Conservation (phyloP, 1,140 invertebrate genomes). For the Drosophila biarmipes region DNA sequence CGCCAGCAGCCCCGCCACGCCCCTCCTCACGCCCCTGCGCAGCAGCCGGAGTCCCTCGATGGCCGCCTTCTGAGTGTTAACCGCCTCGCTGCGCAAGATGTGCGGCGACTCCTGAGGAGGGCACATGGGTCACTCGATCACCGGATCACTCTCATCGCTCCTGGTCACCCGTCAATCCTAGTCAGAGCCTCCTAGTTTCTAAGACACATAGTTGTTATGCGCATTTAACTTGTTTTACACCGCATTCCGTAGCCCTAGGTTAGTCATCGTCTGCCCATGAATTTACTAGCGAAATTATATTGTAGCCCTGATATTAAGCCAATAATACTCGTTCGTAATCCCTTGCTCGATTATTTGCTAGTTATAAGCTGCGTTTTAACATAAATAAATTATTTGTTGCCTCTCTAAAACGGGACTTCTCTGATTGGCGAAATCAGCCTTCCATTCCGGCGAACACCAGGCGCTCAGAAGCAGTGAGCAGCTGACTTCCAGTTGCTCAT, state of each 20-base stretch:
- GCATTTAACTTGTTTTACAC: constrained; percentile 52
- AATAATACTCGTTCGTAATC: constrained; percentile 51
- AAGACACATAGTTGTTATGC: constrained; percentile 57
- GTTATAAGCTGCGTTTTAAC: constrained; percentile 67
- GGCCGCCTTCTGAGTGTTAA: constrained; percentile 76
- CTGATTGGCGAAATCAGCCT: too few relatives aligned
- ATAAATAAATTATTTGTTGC: constrained; percentile 75
- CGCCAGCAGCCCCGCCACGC: constrained; percentile 71
- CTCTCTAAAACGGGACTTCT: constrained; percentile 36
- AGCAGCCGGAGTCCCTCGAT: constrained; percentile 75
- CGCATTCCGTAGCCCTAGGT: constrained; percentile 39
- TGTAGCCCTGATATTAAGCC: constrained; percentile 38
- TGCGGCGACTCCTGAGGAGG: constrained; percentile 50
- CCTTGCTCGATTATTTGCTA: constrained; percentile 67
- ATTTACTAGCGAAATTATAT: constrained; percentile 65
- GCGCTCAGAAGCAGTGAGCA: too few relatives aligned
- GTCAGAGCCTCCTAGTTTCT: constrained; percentile 35
- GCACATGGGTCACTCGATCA: not conserved
- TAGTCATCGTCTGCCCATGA: constrained; percentile 48
- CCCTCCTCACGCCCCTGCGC: constrained; percentile 56
- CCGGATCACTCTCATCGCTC: constrained; percentile 1
- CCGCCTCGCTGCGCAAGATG: constrained; percentile 69
- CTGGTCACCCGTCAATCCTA: constrained; percentile 19
- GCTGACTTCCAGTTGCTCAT: too few relatives aligned
- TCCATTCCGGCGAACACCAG: too few relatives aligned